Conservation (phyloP, 2,888 invertebrate genomes). For the Chrysina gloriosa region DNA sequence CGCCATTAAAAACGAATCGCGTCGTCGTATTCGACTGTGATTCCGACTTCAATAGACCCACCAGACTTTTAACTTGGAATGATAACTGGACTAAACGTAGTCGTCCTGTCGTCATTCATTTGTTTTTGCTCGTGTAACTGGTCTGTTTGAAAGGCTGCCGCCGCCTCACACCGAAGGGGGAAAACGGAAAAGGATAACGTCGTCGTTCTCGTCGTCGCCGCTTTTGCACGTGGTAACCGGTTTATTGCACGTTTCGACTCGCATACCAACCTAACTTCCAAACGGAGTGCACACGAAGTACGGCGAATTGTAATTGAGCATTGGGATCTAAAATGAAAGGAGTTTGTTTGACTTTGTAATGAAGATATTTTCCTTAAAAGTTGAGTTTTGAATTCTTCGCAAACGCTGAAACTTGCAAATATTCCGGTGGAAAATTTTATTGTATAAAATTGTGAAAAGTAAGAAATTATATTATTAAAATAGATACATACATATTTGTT, state of each 20-base stretch:
- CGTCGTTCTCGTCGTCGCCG: slow-evolving; percentile 10
- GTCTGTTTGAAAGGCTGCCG: slow-evolving; percentile 3
- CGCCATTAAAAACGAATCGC: slow-evolving; percentile 8
- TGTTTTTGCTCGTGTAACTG: slow-evolving; percentile 5
- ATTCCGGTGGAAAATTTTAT: neutral
- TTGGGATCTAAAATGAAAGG: slow-evolving; percentile 10
- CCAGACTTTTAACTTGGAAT: neutral
- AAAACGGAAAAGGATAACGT: neutral
- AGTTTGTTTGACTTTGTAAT: slow-evolving; percentile 19
- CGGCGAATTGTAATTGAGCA: slow-evolving; percentile 18
- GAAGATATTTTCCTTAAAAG: slow-evolving; percentile 6
- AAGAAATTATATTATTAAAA: neutral
- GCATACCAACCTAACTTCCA: slow-evolving; percentile 12
- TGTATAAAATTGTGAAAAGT: neutral
- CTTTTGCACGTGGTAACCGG: slow-evolving; percentile 21
- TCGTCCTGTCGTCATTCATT: slow-evolving; percentile 3
- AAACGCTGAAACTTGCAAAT: neutral
- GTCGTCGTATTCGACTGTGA: neutral
- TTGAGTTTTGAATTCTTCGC: neutral
- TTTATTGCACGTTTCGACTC: slow-evolving; percentile 29
- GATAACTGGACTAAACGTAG: slow-evolving; percentile 2
- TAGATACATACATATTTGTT: too few relatives aligned
- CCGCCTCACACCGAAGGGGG: neutral
- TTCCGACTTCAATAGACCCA: slow-evolving; percentile 3
- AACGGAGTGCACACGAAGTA: neutral